Base-by-base conservation (phyloP, 2,797 vertebrate species). In the Chaenodraco wilsoni region DNA sequence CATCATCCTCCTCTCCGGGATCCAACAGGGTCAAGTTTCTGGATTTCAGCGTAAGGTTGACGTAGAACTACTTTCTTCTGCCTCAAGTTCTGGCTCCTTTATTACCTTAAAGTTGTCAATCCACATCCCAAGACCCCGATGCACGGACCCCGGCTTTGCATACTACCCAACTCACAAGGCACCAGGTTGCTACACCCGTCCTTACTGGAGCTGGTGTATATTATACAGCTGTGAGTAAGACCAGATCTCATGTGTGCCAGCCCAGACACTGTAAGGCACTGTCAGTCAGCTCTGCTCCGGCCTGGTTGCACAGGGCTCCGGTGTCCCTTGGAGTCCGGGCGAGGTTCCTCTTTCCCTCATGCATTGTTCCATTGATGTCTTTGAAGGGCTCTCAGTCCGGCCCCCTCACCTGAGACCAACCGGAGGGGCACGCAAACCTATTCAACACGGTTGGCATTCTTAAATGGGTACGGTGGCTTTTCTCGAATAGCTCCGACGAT, bases 321-420 rank as follows among this genome's bases (percentile, higher is more conserved):
- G 23, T 49, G 37, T 51, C 40, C 6, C 33, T 65, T 10, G 33
- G 17, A 23, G 21, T 43, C 1, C 3, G 0, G 5, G 55, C 31
- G 2, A 0, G 5, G 55, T 41, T 69, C 14, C 31, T 56, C 44
- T 46, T 69, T 52, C 45, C 46, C 3, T 57, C 23, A 52, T 48
- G n/a, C 40, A 51, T 19, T 40, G 46, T 17, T 50, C 31, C 9
- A 27, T 23, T 5, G 9, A 64, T 45, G 23, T 21, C 19, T 65
- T 41, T 66, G 33, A 74, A 21, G 33, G n/a, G 23, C 59, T 68
- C 13, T 50, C 15, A 44, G 13, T 55, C 33, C 16, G 33, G 12
- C 37, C 19, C 23, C 61, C 33, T 49, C 54, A 49, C 45, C 27
- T 31, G 9, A 3, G n/a, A 62, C 33, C 21, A 56, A 27, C 48